These are phyloP conservation scores for Dysdera silvatica DNA, from an alignment of 1,140 invertebrate species.

Conservation along the genomic window DNA sequence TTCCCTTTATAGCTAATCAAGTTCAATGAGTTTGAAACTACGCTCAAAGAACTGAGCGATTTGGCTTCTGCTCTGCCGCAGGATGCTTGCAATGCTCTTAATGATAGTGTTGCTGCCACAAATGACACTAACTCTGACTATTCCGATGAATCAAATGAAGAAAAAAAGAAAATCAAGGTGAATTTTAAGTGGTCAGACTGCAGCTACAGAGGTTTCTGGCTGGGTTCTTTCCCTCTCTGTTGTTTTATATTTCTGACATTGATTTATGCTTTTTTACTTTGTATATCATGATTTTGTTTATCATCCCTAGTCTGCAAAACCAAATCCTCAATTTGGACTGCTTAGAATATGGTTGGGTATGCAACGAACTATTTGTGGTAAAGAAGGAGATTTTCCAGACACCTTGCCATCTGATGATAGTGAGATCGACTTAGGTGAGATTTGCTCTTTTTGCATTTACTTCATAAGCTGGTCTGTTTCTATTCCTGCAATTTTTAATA, in stretches of 20 bases:
- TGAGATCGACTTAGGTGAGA: constrained; percentile 25
- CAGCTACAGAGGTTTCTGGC: too few relatives aligned
- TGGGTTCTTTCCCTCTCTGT: too few relatives aligned
- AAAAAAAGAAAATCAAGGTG: constrained; percentile 12
- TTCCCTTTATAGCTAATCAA: constrained; percentile 38
- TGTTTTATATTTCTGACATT: not conserved
- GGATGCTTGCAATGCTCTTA: constrained; percentile 36
- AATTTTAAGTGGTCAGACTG: too few relatives aligned
- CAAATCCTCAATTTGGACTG: constrained; percentile 38
- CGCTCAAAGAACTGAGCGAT: constrained; percentile 40
- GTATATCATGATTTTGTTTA: not conserved
- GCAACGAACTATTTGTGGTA: constrained; percentile 49
- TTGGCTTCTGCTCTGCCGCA: constrained; percentile 43
- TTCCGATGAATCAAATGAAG: not conserved
- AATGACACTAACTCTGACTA: constrained; percentile 7
- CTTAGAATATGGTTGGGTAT: constrained; percentile 47
- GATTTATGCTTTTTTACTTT: not conserved
- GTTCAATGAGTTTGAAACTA: constrained; percentile 44
- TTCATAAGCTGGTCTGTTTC: too few relatives aligned
- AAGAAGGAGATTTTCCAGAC: constrained; percentile 32
- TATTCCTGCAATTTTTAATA: not conserved
- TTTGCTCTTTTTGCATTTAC: too few relatives aligned
- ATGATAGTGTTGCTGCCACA: constrained; percentile 7
- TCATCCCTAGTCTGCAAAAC: constrained; percentile 5
- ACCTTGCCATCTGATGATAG: constrained; percentile 26